Evolutionary conservation across 2,797 vertebrate genomes (phyloP), one percentile per base, ranked within the genome.

Genomic region (Otolemur crassicaudatus): DNA sequence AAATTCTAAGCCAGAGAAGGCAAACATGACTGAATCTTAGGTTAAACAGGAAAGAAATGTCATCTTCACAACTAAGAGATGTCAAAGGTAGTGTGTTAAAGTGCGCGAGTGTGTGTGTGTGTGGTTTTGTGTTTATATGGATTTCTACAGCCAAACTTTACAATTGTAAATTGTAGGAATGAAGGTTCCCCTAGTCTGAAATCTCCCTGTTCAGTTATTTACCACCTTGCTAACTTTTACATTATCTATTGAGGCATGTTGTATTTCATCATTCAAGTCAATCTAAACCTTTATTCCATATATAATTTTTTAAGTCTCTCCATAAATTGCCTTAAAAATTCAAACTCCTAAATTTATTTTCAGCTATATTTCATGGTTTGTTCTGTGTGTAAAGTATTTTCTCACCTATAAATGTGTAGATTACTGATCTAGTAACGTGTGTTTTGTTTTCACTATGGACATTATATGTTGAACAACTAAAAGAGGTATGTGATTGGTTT

Each of bases 361-460:
- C 16, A 76, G 58, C 14, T 88, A 23, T 40, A 91, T 67, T 85
- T 97, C n/a, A 76, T 2, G 72, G 37, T 69, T 91, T 65, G 73
- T 20, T 93, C 49, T 67, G 29, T 85, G n/a, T 88, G n/a, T 91
- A 14, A 79, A 87, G 27, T 63, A 76, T 76, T 90, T 87, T 90
- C 43, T 91, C n/a, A 75, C n/a, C 72, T 84, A 65, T 31, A 79
- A 56, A 63, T 16, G 29, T 81, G 69, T 93, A 81, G 34, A 87
- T 93, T 91, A 83, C 31, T 88, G 43, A 65, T 19, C 40, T n/a
- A 81, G 53, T 91, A 87, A 86, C 20, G 72, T 85, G 8, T 29
- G 2, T 82, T 37, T 92, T 17, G 23, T 60, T 77, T 93, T 92
- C 49, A 90, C 37, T 85, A 40, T 49, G 40, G 65, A 29, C 17